These are phyloP conservation scores for Anabas testudineus DNA, from an alignment of 2,797 vertebrate genomes.

Conservation along the genomic window DNA sequence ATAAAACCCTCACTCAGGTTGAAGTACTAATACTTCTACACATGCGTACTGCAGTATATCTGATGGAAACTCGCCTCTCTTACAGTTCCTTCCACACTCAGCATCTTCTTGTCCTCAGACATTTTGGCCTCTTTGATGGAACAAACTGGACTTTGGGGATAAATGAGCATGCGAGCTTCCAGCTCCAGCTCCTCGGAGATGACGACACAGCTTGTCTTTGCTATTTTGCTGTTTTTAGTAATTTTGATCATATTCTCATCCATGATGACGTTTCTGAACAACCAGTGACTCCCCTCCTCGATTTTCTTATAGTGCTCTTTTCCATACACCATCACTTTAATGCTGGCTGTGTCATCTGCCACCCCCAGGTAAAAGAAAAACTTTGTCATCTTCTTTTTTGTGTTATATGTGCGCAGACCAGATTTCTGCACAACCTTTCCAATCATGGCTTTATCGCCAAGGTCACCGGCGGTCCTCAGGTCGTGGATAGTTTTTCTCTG, in stretches of 20 bases:
- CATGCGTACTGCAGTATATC: too few species aligned
- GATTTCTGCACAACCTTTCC: constrained; percentile 35
- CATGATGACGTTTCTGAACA: background rate
- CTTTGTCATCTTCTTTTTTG: background rate
- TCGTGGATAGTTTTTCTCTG: constrained; percentile 10
- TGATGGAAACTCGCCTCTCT: constrained; percentile 9
- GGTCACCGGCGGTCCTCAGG: background rate
- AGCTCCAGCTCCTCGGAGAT: background rate
- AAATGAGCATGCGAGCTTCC: background rate
- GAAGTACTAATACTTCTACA: too few species aligned
- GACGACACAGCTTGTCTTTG: rapidly evolving
- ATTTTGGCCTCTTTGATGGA: background rate
- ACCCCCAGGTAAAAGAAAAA: constrained; percentile 11
- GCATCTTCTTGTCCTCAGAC: rapidly evolving
- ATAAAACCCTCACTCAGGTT: too few species aligned
- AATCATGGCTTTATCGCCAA: rapidly evolving
- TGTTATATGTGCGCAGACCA: background rate
- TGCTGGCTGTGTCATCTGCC: constrained; percentile 21
- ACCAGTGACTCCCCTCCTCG: background rate
- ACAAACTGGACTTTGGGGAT: background rate
- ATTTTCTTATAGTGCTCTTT: rapidly evolving
- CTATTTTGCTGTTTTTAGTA: rapidly evolving
- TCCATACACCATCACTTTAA: constrained; percentile 39
- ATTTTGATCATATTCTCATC: background rate
- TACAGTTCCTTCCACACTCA: constrained; percentile 37